Evolutionary conservation across 2,113 vertebrate species (phyloP).

Genomic region (Myodes glareolus): DNA sequence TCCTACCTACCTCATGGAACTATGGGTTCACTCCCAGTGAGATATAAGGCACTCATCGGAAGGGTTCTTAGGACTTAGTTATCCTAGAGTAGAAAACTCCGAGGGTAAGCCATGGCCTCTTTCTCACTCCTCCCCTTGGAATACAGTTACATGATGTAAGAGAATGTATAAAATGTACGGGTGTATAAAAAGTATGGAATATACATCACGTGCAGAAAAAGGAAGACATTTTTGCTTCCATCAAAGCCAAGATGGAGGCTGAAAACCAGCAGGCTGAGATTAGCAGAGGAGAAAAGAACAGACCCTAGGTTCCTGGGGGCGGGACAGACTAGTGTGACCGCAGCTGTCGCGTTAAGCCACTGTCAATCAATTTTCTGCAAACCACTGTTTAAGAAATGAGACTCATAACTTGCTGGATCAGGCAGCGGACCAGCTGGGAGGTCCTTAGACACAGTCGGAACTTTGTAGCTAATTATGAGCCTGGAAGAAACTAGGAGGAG

Average conservation of each 20-base stretch:
- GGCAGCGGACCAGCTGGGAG: neutral
- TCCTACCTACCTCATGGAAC: neutral
- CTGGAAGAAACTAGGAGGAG: slow-evolving; percentile 44
- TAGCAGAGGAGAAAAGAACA: neutral
- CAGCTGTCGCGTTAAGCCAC: neutral
- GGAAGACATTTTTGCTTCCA: neutral
- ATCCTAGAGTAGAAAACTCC: neutral
- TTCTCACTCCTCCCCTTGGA: neutral
- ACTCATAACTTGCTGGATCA: neutral
- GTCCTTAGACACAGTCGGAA: neutral
- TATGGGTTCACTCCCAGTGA: neutral
- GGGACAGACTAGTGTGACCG: neutral
- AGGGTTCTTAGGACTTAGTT: neutral
- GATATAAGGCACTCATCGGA: neutral
- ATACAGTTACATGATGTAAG: neutral
- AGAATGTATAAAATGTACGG: neutral
- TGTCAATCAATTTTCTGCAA: neutral
- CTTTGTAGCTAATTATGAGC: slow-evolving; percentile 27
- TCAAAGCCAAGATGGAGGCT: slow-evolving; percentile 9
- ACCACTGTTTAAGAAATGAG: neutral
- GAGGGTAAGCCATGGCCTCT: neutral
- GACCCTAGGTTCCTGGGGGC: neutral
- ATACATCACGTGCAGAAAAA: rapidly evolving
- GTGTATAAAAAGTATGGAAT: neutral
- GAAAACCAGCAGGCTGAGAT: neutral